Evolutionary conservation across 2,797 vertebrate species (phyloP).

Genomic region (Adrianichthys oophorus): DNA sequence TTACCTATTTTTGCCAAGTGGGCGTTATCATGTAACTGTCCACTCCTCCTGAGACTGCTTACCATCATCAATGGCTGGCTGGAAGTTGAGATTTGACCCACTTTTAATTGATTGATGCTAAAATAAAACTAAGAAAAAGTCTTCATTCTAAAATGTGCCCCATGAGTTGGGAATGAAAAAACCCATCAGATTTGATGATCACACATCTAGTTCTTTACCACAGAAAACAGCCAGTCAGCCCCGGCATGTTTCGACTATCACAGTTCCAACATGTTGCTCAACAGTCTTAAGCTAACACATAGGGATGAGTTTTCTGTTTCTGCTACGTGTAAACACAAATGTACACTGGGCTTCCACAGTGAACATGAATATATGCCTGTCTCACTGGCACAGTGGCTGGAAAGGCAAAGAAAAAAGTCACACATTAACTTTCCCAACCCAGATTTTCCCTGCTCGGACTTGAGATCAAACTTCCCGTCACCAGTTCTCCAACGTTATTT

Average conservation of each 20-base stretch:
- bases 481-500: constrained; percentile 23
- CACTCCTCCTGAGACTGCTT: constrained; percentile 1
- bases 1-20: constrained; percentile 14
- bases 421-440: constrained; percentile 67
- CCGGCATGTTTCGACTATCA: constrained; percentile 61
- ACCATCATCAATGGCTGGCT: neutral
- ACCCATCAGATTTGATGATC: constrained; percentile 30
- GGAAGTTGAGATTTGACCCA: neutral
- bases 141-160: neutral
- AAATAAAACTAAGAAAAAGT: constrained; percentile 9
- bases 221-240: constrained; percentile 63
- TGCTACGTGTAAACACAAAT: constrained; percentile 1
- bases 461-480: constrained; percentile 43
- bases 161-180: neutral
- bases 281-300: constrained; percentile 49
- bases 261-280: constrained; percentile 75
- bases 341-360: neutral
- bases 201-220: constrained; percentile 24
- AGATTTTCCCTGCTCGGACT: constrained; percentile 40
- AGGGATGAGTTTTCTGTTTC: constrained; percentile 27
- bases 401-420: constrained; percentile 43
- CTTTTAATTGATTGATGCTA: constrained; percentile 9
- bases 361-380: constrained; percentile 44
- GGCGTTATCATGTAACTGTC: constrained; percentile 16
- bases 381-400: constrained; percentile 46